Evolutionary conservation across 2,888 invertebrate species (phyloP), one percentile per base, ranked within the genome.

Genomic region (Dione vanillae): DNA sequence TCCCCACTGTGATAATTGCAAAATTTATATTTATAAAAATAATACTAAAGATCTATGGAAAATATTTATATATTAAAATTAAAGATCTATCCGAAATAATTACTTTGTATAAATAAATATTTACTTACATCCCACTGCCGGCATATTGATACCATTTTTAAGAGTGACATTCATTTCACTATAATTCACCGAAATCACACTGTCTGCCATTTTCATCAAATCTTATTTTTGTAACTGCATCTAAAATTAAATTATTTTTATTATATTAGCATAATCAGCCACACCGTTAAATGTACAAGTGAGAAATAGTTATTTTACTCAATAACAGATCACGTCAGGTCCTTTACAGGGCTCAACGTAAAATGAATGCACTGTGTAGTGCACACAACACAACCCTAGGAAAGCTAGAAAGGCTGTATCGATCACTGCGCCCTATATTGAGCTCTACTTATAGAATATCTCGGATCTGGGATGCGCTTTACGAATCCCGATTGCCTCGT

Each of bases 1-100:
- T 96, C 11, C 96, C 96, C 82, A 96, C 90, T 91, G 78, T 40
- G 86, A 87, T 66, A 73, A 95, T 62, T 35, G 95, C 72, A 88
- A 86, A 72, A 0, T 20, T 40, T 19, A 40, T 49, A 37, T 20
- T 20, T 37, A 37, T 40, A 45, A 61, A 67, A 68, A 27, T 35
- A 3, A 27, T 27, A n/a, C n/a, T n/a, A n/a, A n/a, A n/a, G 19
- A 54, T 27, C 12, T 54, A 40, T 54, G 10, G 2, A 40, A 19
- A 40, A 19, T n/a, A 41, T 20, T 3, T 27, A 41, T 10, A 7
- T 0, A 19, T n/a, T 54, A n/a, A n/a, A n/a, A 37, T 11, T 10
- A 16, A 37, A 10, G 40, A 19, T 19, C 7, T 45, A 19, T 45
- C 10, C 12, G 14, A 45, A 20, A 49, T 37, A 5, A 54, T n/a